phyloP scores from a whole-genome alignment of 2,113 vertebrate species.

The Pteropus alecto region DNA sequence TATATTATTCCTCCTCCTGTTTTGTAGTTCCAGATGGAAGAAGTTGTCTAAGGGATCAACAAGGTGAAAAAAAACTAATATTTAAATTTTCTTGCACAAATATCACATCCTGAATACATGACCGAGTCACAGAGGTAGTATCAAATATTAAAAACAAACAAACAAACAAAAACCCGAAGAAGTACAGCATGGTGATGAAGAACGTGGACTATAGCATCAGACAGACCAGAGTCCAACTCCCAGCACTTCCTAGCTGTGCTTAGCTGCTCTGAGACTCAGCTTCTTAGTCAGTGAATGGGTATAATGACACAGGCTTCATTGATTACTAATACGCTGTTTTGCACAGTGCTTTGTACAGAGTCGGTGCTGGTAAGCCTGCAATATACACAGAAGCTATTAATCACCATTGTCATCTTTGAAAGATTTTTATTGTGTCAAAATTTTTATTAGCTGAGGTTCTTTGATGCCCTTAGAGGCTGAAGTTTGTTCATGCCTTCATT shows the following conservation, averaged over 20 bases:
- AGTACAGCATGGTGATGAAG: neutral
- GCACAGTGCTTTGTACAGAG: neutral
- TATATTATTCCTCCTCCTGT: neutral
- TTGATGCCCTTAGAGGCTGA: neutral
- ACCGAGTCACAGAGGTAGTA: neutral
- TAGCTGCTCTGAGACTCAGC: neutral
- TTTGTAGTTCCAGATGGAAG: neutral
- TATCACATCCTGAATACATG: neutral
- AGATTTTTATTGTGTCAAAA: neutral
- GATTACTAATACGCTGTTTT: neutral
- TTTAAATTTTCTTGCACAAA: neutral
- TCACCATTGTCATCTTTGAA: neutral
- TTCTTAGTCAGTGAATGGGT: neutral
- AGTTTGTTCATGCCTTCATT: neutral
- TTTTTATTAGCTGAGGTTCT: neutral
- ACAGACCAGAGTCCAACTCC: neutral
- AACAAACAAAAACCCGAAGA: neutral
- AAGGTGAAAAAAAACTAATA: neutral
- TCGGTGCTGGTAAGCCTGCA: neutral
- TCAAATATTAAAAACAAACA: neutral
- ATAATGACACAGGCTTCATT: neutral
- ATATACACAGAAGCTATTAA: neutral
- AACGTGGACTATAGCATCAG: neutral
- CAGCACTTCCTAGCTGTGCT: neutral
- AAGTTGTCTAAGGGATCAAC: neutral